Evolutionary conservation across 1,140 invertebrate genomes (phyloP), one percentile per base, ranked within the genome.

Genomic region (Trichonephila clavata): DNA sequence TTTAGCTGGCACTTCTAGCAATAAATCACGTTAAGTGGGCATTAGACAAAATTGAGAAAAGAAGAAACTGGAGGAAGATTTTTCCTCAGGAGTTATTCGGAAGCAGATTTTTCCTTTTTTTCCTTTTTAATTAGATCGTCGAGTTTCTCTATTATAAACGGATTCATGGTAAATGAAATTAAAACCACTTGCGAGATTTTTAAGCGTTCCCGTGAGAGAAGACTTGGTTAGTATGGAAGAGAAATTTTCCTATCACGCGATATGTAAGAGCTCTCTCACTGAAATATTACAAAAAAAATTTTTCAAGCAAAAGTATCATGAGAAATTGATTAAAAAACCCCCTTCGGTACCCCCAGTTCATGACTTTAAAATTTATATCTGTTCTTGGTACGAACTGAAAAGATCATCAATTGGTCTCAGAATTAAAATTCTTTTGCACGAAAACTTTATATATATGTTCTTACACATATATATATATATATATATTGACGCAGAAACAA

Each of bases 1-100:
- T 57, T 24, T 27, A 57, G n/a, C 68, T 21, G 61, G 39, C 32
- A 39, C 63, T 89, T 68, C 43, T 43, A 71, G 27, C 65, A 50
- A 89, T 89, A 89, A 89, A 89, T 71, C 87, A 89, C 43, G 65
- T 77, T 89, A 89, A 77, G 87, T 71, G 87, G 43, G 50, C 59
- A 88, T 88, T 77, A 89, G 39, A 71, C 87, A 71, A 77, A 88
- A 89, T 77, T 24, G 43, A 27, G 68, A 89, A 89, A 89, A 89
- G 65, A 71, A 50, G 61, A 87, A 87, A 32, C 21, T 20, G 20
- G n/a, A 63, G 57, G 50, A 50, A 50, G 59, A 50, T 87, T 50
- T 63, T 83, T 83, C 50, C 32, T 13, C 81, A 16, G 27, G 20
- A 27, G 43, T 39, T 63, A 20, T n/a, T 83, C 81, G 43, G 21